Evolutionary conservation across 2,888 invertebrate genomes (phyloP), one percentile per base, ranked within the genome.

Genomic region (Dimorphilus gyrociliatus): DNA sequence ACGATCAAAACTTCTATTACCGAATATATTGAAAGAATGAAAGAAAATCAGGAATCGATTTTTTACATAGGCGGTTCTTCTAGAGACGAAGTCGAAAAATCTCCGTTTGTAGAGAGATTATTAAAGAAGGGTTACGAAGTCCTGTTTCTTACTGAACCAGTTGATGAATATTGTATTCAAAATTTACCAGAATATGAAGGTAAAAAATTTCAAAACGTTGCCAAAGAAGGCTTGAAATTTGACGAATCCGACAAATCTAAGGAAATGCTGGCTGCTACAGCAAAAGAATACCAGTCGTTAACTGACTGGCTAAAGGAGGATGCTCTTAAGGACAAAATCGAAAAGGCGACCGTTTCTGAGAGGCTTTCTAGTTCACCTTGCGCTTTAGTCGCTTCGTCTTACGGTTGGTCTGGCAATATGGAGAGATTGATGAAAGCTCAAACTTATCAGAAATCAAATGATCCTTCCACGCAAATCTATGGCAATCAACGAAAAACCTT

Each of bases 151-250:
- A n/a, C n/a, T 21, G 21, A 21, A 21, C 21, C 21, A 21, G 21
- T 21, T 21, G 21, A 21, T n/a, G 21, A 21, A 21, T 21, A 10
- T n/a, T 21, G 21, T n/a, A 21, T 21, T 21, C 21, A 21, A n/a
- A 10, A 8, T 21, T 21, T 21, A 21, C 21, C 21, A 8, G 21
- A 21, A 10, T 21, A 10, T 21, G 21, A 21, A 8, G 21, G 21
- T 10, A 21, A 21, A n/a, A 21, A 21, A 21, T 21, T 21, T 21
- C n/a, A 8, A 21, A 21, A 21, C n/a, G 21, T 21, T 10, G 21
- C 21, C 21, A 21, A 21, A 21, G 21, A 21, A n/a, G 21, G 21
- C n/a, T n/a, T n/a, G n/a, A n/a, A n/a, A 21, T 8, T 21, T n/a
- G n/a, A n/a, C 21, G n/a, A 10, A 10, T 21, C 21, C 8, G 21